Evolutionary conservation across 2,797 vertebrate species (phyloP).

Genomic region (Arnoldichthys spilopterus): DNA sequence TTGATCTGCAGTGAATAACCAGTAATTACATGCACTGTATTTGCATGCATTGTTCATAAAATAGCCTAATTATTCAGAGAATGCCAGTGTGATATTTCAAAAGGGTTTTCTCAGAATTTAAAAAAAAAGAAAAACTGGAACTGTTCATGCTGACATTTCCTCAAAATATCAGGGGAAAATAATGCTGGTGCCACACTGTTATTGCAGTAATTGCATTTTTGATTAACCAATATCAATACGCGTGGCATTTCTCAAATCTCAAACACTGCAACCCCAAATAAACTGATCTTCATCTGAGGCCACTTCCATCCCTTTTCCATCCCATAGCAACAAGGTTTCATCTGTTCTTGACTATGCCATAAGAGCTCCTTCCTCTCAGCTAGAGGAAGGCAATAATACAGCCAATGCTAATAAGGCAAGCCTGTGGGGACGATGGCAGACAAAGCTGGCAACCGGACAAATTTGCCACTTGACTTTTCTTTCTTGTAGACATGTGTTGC

Average conservation of each 20-base stretch:
- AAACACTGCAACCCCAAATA: slow-evolving; percentile 39
- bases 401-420: slow-evolving; percentile 84
- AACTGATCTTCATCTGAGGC: slow-evolving; percentile 44
- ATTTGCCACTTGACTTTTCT: slow-evolving; percentile 84
- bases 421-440: slow-evolving; percentile 81
- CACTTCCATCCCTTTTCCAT: slow-evolving; percentile 32
- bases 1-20: slow-evolving; percentile 8
- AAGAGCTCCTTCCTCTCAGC: slow-evolving; percentile 51
- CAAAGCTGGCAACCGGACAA: slow-evolving; percentile 83
- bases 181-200: slow-evolving; percentile 46
- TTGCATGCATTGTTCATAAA: slow-evolving; percentile 25
- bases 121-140: slow-evolving; percentile 28
- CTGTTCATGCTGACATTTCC: slow-evolving; percentile 58
- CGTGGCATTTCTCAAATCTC: slow-evolving; percentile 46
- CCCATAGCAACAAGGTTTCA: slow-evolving; percentile 37
- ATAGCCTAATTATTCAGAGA: slow-evolving; percentile 27
- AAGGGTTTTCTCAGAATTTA: slow-evolving; percentile 8
- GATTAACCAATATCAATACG: slow-evolving; percentile 47
- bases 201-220: slow-evolving; percentile 43
- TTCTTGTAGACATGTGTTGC: slow-evolving; percentile 76
- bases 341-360: slow-evolving; percentile 62
- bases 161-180: slow-evolving; percentile 47
- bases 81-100: slow-evolving; percentile 39
- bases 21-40: slow-evolving; percentile 13
- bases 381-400: slow-evolving; percentile 52